Percentiles rank a stretch among this genome's conserved stretches.
phyloP scores from a whole-genome alignment of 2,888 invertebrate genomes.

The Rhagium mordax region DNA sequence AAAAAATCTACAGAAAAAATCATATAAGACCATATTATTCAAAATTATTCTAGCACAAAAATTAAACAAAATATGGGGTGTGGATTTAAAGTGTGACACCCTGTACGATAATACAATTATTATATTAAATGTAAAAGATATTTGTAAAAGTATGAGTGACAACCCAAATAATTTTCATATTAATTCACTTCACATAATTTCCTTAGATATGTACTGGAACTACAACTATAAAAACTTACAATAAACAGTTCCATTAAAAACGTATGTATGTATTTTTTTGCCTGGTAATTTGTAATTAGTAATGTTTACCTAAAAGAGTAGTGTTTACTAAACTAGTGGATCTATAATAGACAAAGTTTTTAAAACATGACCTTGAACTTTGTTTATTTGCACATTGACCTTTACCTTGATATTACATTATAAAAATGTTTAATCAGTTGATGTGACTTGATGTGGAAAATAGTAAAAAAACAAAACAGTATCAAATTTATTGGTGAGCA shows the following conservation, averaged over 20 bases:
- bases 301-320: not conserved
- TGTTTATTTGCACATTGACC: constrained; percentile 1
- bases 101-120: too few species aligned
- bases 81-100: too few species aligned
- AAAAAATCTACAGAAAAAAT: too few species aligned
- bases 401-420: constrained; percentile 10
- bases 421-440: not conserved
- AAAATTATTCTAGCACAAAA: too few species aligned
- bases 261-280: too few species aligned
- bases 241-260: too few species aligned
- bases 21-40: too few species aligned
- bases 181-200: not conserved
- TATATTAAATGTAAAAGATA: too few species aligned
- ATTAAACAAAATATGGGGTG: too few species aligned
- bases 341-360: not conserved
- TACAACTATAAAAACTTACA: too few species aligned
- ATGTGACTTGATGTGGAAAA: not conserved
- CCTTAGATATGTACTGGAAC: too few species aligned
- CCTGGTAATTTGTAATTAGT: too few species aligned
- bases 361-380: not conserved
- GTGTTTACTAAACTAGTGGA: not conserved
- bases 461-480: not conserved
- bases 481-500: constrained; percentile 17
- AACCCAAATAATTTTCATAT: not conserved
- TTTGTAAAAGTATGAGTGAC: not conserved